Conservation (phyloP, 2,888 invertebrate species). For the Platycheirus albimanus region DNA sequence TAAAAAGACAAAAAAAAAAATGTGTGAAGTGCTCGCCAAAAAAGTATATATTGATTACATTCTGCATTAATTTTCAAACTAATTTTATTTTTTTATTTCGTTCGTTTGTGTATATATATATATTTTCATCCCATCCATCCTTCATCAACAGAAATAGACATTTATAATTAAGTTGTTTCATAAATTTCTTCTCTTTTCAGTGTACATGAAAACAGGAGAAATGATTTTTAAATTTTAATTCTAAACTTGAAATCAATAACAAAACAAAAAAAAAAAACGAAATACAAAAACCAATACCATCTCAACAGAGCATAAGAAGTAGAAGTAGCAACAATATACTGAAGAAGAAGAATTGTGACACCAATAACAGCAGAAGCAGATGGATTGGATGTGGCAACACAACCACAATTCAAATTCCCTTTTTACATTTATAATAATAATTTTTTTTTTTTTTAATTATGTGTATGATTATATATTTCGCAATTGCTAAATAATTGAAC, state of each 20-base stretch:
- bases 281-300: no score
- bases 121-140: not conserved
- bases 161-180: constrained; percentile 64
- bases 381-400: no score
- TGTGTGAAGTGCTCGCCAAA: constrained; percentile 37
- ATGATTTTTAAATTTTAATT: constrained; percentile 73
- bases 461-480: constrained; percentile 28
- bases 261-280: constrained; percentile 2
- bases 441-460: constrained; percentile 16
- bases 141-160: constrained; percentile 11
- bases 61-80: constrained; percentile 3
- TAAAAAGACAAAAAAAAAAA: not conserved
- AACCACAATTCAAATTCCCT: constrained; percentile 3
- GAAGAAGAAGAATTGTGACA: not conserved
- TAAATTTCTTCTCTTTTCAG: constrained; percentile 82
- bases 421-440: constrained; percentile 36
- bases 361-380: constrained; percentile 10
- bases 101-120: not conserved
- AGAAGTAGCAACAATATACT: constrained; percentile 30
- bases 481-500: constrained; percentile 25
- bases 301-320: constrained; percentile 60
- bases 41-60: constrained; percentile 18
- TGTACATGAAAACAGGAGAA: constrained; percentile 87
- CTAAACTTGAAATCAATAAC: constrained; percentile 56
- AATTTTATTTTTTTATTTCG: not conserved